Base-by-base conservation (phyloP, 2,797 vertebrate species). In the Enoplosus armatus region DNA sequence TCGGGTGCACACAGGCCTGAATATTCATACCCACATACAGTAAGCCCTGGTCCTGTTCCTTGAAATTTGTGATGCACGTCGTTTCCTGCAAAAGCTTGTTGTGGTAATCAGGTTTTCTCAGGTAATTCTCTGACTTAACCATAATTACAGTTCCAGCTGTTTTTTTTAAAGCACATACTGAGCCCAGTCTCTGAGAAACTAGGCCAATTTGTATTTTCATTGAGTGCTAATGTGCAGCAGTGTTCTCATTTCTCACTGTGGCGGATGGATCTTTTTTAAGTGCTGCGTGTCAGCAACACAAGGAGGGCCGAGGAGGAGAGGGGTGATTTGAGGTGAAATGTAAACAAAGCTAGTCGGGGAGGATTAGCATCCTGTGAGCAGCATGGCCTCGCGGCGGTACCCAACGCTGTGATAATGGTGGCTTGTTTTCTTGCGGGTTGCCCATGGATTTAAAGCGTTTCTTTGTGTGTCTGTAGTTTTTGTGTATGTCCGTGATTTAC, bases 301-400 rank as follows among this genome's bases (percentile, higher is more conserved):
- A 80, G 68, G 37, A 54, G 71, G 50, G 61, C 59, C 5, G 63
- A 72, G 84, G 59, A 73, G 84, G 75, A 87, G 76, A 60, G 77
- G 85, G 85, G 73, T 81, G 63, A 89, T 87, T 58, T 87, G 83
- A 90, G 89, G 92, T 92, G 86, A 92, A 91, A 91, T 84, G 88
- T 87, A 91, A 91, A 90, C 72, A 66, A 75, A 83, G 82, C 82
- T 73, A 61, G 73, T 87, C 89, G 79, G 86, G 85, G 84, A 74
- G 84, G 92, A 92, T 93, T 90, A 93, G 87, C 72, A 77, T 92
- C 82, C 76, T 77, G 72, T 41, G 59, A 86, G 86, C 83, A 60
- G 66, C 81, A 8, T 37, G 75, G 71, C 69, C 79, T 39, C 53
- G 62, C 76, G 54, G 83, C 80, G 4, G 80, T 77, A 59, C 80